Conservation (phyloP, 2,113 vertebrate genomes). For the Laticauda colubrina region DNA sequence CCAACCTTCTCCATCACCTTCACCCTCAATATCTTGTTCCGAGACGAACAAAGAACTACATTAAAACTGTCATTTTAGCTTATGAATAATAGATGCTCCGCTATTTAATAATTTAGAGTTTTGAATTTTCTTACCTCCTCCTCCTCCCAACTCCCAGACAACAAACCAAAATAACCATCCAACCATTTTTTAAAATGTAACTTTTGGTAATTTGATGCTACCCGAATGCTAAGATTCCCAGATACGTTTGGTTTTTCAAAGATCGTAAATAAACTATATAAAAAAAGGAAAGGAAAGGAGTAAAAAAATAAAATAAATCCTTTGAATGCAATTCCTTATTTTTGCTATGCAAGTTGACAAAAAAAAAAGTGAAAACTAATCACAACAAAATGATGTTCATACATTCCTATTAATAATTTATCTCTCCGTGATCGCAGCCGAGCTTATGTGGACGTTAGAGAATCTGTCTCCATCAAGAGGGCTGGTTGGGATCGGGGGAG, state of each 20-base stretch:
- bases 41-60: constrained; percentile 77
- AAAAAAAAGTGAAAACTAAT: constrained; percentile 76
- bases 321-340: constrained; percentile 71
- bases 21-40: constrained; percentile 66
- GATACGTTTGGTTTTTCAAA: constrained; percentile 78
- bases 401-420: constrained; percentile 76
- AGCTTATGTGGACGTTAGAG: constrained; percentile 62
- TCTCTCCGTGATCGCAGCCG: constrained; percentile 64
- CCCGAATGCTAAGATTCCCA: constrained; percentile 79
- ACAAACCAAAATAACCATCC: constrained; percentile 73
- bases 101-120: constrained; percentile 85
- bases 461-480: constrained; percentile 49
- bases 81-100: constrained; percentile 88
- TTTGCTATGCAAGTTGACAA: constrained; percentile 61
- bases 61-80: constrained; percentile 83
- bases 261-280: constrained; percentile 60
- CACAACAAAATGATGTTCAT: constrained; percentile 76
- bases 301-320: no score
- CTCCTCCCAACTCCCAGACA: not conserved
- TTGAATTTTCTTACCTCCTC: constrained; percentile 64
- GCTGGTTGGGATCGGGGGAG: rapidly evolving
- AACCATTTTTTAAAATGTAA: constrained; percentile 75
- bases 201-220: constrained; percentile 77
- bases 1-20: constrained; percentile 2
- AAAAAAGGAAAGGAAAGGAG: constrained; percentile 16